These are phyloP conservation scores for Noctua comes DNA, from an alignment of 2,888 invertebrate species.

Conservation along the genomic window DNA sequence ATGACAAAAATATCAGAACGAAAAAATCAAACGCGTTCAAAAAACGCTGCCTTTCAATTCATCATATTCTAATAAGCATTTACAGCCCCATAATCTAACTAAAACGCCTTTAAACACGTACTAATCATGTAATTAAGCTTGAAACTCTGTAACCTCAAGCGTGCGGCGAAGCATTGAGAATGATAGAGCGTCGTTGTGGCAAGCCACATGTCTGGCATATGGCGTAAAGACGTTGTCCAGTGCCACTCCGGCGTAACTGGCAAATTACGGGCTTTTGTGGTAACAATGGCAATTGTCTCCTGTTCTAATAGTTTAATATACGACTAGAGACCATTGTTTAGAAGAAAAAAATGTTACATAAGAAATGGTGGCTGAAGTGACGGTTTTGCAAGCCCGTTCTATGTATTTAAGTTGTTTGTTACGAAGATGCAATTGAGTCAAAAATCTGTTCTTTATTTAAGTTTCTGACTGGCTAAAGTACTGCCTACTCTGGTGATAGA, in stretches of 20 bases:
- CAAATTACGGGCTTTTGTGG: conserved; percentile 75
- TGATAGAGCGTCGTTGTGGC: conserved; percentile 61
- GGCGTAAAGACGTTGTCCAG: conserved; percentile 73
- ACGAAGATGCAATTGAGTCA: not conserved
- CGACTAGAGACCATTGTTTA: conserved; percentile 40
- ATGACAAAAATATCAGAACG: too few relatives aligned
- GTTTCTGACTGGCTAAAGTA: not conserved
- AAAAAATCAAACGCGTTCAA: not conserved
- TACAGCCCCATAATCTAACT: conserved; percentile 6
- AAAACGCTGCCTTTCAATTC: not conserved
- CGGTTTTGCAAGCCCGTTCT: not conserved
- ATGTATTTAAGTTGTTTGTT: not conserved
- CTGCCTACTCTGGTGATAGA: not conserved
- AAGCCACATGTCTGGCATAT: conserved; percentile 85
- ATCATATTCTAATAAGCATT: conserved; percentile 1
- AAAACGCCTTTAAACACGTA: conserved; percentile 14
- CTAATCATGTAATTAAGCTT: conserved; percentile 53
- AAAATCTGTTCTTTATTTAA: not conserved
- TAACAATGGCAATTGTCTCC: conserved; percentile 67
- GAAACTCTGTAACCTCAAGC: conserved; percentile 47
- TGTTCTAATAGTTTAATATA: conserved; percentile 54
- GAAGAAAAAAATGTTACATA: conserved; percentile 15
- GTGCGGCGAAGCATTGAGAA: conserved; percentile 76
- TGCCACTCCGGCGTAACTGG: conserved; percentile 70
- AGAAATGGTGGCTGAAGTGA: conserved; percentile 10